phyloP scores from a whole-genome alignment of 1,140 invertebrate genomes.

The Ganaspis sp. region DNA sequence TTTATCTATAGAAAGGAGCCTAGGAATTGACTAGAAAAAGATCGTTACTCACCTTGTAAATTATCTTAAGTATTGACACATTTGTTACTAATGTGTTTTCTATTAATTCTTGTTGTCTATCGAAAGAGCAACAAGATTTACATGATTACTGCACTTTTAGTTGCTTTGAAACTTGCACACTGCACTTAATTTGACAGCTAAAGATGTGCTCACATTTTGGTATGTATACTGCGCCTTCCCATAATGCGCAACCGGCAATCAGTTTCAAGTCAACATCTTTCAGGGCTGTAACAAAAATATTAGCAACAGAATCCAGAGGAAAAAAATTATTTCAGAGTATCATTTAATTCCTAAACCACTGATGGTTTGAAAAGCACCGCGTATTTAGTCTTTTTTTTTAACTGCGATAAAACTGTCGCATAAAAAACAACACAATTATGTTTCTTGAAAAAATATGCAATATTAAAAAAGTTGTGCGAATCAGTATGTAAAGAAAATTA shows the following conservation, averaged over 20 bases:
- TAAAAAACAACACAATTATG: too few species aligned
- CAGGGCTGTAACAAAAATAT: constrained; percentile 11
- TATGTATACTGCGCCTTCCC: background rate
- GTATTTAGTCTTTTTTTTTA: too few species aligned
- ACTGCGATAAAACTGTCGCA: too few species aligned
- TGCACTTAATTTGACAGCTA: constrained; percentile 15
- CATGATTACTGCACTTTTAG: background rate
- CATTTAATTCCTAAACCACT: background rate
- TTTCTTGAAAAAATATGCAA: too few species aligned
- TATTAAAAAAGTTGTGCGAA: too few species aligned
- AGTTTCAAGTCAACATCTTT: background rate
- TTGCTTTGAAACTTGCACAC: constrained; percentile 16
- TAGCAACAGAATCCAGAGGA: background rate
- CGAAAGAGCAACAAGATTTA: background rate
- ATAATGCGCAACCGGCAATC: background rate
- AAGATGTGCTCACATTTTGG: background rate
- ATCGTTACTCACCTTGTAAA: constrained; percentile 22
- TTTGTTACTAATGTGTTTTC: background rate
- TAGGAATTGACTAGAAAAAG: constrained; percentile 9
- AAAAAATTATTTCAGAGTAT: background rate
- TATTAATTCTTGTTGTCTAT: background rate
- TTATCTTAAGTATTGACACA: background rate
- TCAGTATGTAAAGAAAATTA: too few species aligned
- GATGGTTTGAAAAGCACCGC: too few species aligned
- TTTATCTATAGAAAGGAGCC: background rate